These are phyloP conservation scores for Syrmaticus mikado DNA, from an alignment of 2,113 vertebrate species.

Conservation along the genomic window DNA sequence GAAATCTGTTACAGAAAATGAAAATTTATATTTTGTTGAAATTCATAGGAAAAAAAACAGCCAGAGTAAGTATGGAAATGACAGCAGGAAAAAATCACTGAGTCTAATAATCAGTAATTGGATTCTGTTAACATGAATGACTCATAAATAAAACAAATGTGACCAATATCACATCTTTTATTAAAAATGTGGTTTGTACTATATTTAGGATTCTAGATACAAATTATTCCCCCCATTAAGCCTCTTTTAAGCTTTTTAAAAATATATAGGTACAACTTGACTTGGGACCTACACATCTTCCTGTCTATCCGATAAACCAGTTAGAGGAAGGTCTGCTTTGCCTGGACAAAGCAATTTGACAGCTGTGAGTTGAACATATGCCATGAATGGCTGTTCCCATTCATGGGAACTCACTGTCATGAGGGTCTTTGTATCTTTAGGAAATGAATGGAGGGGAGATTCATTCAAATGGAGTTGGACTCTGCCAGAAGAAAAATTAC, in stretches of 20 bases:
- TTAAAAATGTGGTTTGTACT: not conserved
- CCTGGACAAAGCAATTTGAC: not conserved
- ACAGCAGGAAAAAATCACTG: not conserved
- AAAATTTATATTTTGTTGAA: not conserved
- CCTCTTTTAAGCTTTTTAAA: not conserved
- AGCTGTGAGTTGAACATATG: rapidly evolving
- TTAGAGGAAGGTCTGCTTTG: not conserved
- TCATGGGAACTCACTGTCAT: not conserved
- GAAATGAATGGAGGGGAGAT: not conserved
- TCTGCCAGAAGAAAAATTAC: not conserved
- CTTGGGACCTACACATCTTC: not conserved
- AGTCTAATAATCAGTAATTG: not conserved
- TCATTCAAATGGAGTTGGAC: not conserved
- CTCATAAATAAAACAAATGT: not conserved
- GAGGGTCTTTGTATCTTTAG: too few species aligned
- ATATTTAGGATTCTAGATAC: not conserved
- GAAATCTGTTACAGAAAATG: not conserved
- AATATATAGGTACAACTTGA: not conserved
- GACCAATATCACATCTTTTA: not conserved
- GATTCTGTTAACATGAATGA: not conserved
- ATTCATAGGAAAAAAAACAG: not conserved
- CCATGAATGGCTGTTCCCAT: not conserved
- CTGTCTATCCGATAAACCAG: not conserved
- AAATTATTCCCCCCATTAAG: not conserved
- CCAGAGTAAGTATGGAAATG: not conserved